Percentiles rank a stretch among this genome's conserved stretches.
These are phyloP conservation scores for Lycocerus yunnanus DNA, from an alignment of 2,888 invertebrate genomes.

Conservation along the genomic window DNA sequence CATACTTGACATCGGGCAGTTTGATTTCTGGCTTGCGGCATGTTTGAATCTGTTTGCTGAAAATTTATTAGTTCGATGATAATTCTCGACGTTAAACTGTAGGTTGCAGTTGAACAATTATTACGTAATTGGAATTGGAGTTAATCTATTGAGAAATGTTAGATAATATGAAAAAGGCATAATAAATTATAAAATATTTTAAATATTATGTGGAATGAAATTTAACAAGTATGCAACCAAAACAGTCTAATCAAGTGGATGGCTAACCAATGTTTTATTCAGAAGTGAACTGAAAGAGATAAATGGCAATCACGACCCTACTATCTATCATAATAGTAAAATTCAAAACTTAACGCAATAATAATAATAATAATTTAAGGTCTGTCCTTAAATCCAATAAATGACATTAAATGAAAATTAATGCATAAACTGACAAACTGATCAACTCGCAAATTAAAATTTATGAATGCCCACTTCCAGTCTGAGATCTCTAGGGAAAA, in stretches of 20 bases:
- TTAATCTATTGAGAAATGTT: background rate
- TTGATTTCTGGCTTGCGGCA: background rate
- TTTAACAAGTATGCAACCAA: background rate
- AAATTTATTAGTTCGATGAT: background rate
- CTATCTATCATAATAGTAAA: conserved; percentile 19
- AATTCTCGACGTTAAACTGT: background rate
- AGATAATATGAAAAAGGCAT: background rate
- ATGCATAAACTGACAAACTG: conserved; percentile 31
- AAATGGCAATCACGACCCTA: conserved; percentile 13
- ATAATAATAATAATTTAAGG: conserved; percentile 16
- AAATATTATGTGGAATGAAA: background rate
- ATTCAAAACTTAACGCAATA: conserved; percentile 13
- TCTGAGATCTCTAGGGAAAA: conserved; percentile 1
- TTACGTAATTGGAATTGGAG: background rate
- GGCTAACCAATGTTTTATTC: conserved; percentile 9
- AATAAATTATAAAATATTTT: background rate
- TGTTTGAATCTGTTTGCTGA: background rate
- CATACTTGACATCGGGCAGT: background rate
- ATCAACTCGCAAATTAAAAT: conserved; percentile 31
- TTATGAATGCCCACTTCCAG: conserved; percentile 23
- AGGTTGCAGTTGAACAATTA: background rate
- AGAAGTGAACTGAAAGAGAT: conserved; percentile 5
- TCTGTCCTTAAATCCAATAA: conserved; percentile 23
- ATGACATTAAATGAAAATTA: conserved; percentile 29
- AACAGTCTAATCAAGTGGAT: conserved; percentile 9